Evolutionary conservation across 2,113 vertebrate genomes (phyloP), one percentile per base, ranked within the genome.

Genomic region (Baryphthengus martii): DNA sequence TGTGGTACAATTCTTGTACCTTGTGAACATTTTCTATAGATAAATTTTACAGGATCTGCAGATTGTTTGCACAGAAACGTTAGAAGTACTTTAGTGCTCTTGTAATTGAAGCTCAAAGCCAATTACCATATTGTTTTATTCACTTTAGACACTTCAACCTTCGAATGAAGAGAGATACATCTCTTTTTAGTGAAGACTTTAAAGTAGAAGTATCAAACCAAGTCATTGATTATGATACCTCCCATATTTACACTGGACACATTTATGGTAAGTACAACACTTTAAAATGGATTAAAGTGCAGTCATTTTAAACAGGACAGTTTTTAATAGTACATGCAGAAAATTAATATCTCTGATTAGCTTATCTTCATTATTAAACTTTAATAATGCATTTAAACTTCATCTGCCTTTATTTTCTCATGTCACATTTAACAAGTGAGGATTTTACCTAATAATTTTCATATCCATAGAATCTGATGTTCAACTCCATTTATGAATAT

Each of bases 211-310:
- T 98, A 56, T 99, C 99, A 58, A 98, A 99, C 95, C 96, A 97
- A 95, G 96, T 98, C 87, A 55, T 87, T 68, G 98, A 98, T 89
- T 97, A 98, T 85, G 99, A 99, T 98, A 99, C 98, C 55, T 99
- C 99, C 78, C 99, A 99, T 96, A 99, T 99, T 98, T 99, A 99
- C 98, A 99, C 98, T 93, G 99, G 99, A 94, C 98, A 99, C 90
- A 97, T 99, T 92, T 99, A 98, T 94, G 99, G 99, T 99, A 97
- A 99, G 99, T 98, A 62, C 37, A 80, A 39, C 28, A 49, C 50
- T 89, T 71, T 2, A 26, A 66, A 87, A 44, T 81, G 59, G 45
- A 42, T 63, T 50, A 23, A 93, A 84, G 24, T 39, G 18, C 17
- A 85, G 28, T 55, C 24, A 9, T 74, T 77, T 82, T 66, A 66